A percentile compares a stretch with the other conserved stretches of the same genome.
These are phyloP conservation scores for Nematolebias whitei DNA, from an alignment of 2,113 vertebrate genomes.

Conservation along the genomic window DNA sequence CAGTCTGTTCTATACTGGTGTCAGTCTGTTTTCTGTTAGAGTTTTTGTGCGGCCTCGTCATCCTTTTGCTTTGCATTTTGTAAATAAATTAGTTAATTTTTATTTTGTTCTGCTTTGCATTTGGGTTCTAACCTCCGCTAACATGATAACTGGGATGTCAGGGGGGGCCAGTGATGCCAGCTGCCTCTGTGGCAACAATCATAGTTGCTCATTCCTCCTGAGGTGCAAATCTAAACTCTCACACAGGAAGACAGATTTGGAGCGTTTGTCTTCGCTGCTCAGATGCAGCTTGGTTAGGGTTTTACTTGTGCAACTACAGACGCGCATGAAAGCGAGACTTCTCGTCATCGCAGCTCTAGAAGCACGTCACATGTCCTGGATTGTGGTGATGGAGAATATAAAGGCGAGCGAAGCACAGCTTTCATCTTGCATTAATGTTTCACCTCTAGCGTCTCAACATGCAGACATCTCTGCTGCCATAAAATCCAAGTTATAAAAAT, in stretches of 20 bases:
- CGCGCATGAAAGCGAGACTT: background rate
- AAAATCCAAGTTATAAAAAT: constrained; percentile 19
- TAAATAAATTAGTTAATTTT: no score
- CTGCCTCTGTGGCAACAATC: constrained; percentile 53
- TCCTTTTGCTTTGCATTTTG: no score
- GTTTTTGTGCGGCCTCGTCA: no score
- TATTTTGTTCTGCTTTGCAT: no score
- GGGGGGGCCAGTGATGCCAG: constrained; percentile 50
- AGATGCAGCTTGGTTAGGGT: background rate
- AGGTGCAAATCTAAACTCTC: constrained; percentile 29
- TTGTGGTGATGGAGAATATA: constrained; percentile 49
- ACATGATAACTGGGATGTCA: constrained; percentile 57
- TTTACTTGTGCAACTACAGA: constrained; percentile 4
- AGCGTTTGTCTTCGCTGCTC: background rate
- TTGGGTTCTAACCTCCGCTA: no score
- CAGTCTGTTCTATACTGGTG: no score
- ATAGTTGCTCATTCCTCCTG: constrained; percentile 22
- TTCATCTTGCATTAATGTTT: constrained; percentile 63
- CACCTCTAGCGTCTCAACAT: constrained; percentile 34
- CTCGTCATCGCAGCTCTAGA: constrained; percentile 8
- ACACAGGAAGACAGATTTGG: constrained; percentile 19
- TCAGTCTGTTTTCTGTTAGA: no score
- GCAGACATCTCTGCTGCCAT: constrained; percentile 45
- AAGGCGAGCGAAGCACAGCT: constrained; percentile 62
- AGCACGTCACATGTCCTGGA: constrained; percentile 18